Percentiles rank a stretch among this genome's conserved stretches.
Conservation (phyloP, 1,140 invertebrate genomes). For the Kradibia gibbosae region DNA sequence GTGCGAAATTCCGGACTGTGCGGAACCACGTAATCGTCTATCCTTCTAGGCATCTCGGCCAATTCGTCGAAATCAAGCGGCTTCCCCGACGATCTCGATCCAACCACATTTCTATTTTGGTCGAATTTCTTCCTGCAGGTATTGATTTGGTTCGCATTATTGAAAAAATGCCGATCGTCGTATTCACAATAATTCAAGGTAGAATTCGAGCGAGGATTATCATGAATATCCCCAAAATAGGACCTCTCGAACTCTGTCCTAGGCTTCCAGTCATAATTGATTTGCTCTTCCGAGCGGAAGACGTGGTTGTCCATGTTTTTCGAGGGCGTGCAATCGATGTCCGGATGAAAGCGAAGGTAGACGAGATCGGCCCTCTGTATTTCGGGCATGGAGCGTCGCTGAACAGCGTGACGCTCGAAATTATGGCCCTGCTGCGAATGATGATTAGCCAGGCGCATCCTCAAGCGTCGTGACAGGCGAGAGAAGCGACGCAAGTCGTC, state of each 20-base stretch:
- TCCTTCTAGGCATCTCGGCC: slow-evolving; percentile 22
- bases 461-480: slow-evolving; percentile 39
- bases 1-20: slow-evolving; percentile 55
- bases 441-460: slow-evolving; percentile 6
- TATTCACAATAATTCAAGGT: slow-evolving; percentile 21
- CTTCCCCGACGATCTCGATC: neutral
- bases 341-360: slow-evolving; percentile 49
- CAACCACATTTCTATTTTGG: slow-evolving; percentile 25
- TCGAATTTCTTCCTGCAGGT: neutral
- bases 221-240: slow-evolving; percentile 62
- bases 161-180: neutral
- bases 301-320: slow-evolving; percentile 23
- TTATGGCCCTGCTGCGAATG: slow-evolving; percentile 12
- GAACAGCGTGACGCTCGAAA: slow-evolving; percentile 56
- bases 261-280: slow-evolving; percentile 62
- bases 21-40: slow-evolving; percentile 44
- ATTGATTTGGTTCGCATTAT: neutral
- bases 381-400: slow-evolving; percentile 62
- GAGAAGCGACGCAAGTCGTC: slow-evolving; percentile 60
- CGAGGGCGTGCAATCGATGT: neutral
- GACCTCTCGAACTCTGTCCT: slow-evolving; percentile 64
- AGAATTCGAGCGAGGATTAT: slow-evolving; percentile 8
- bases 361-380: slow-evolving; percentile 61
- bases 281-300: slow-evolving; percentile 31
- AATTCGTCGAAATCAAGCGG: slow-evolving; percentile 37